Conservation (phyloP, 2,797 vertebrate species). For the Xenops minutus region DNA sequence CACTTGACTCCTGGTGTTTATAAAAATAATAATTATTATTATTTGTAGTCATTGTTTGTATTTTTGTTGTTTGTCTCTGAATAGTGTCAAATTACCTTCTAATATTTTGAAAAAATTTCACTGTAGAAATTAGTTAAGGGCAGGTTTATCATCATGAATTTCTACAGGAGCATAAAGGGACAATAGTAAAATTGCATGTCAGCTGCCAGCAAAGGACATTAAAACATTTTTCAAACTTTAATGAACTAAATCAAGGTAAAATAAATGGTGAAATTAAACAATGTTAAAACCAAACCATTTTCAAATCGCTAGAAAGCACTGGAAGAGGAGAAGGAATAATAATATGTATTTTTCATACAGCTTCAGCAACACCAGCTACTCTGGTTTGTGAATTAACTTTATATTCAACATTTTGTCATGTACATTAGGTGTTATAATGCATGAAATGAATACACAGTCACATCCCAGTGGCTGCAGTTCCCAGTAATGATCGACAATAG, state of each 20-base stretch:
- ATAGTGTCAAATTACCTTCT: neutral
- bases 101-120: neutral
- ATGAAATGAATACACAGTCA: conserved; percentile 76
- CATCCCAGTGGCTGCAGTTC: conserved; percentile 61
- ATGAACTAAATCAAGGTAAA: neutral
- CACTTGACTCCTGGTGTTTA: neutral
- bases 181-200: neutral
- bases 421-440: conserved; percentile 72
- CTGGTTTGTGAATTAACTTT: conserved; percentile 63
- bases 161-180: neutral
- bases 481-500: conserved; percentile 50
- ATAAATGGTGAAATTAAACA: conserved; percentile 7
- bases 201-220: neutral
- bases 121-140: neutral
- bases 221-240: neutral
- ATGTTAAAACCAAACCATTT: neutral
- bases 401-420: conserved; percentile 70
- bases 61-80: neutral
- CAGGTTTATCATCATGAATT: neutral
- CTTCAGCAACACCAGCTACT: neutral
- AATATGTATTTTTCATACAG: neutral
- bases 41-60: neutral
- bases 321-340: neutral
- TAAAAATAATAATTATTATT: neutral
- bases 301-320: neutral